Evolutionary conservation across 2,113 vertebrate genomes (phyloP), one percentile per base, ranked within the genome.

Genomic region (Myxocyprinus asiaticus): DNA sequence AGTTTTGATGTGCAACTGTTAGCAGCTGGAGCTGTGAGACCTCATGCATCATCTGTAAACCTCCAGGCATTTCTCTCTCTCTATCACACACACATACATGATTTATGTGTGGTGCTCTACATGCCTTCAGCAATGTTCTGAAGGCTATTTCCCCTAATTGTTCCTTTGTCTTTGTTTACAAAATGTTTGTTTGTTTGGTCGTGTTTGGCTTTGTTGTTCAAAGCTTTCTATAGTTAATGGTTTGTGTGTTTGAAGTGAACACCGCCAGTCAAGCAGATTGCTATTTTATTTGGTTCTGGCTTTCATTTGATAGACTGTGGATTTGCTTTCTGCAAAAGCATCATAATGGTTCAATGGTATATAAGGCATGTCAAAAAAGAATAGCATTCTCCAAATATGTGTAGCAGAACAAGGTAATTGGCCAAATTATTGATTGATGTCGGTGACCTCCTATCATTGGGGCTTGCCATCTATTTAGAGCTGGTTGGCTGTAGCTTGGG

Each of bases 181-280:
- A 65, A 79, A 79, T 79, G 78, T 72, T 78, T 44, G 62, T 65
- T 80, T 80, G 69, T 66, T 73, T 50, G n/a, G 43, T 65, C 10
- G 78, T 74, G 62, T 66, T 79, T 64, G 59, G 69, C 77, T 79
- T 71, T 74, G 61, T 74, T 80, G 69, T 80, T 80, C 70, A 80
- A 80, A 80, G 78, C 70, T 33, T 33, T 64, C 53, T 66, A 73
- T 66, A 48, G 65, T 33, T 71, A 66, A 73, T 73, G 64, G 51
- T 67, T 74, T 48, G 78, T 42, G 62, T 80, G 78, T 80, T 74
- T 74, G 70, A 80, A 67, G 78, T 67, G 50, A 42, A 43, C 11
- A 6, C 5, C 9, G 33, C 64, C 48, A 80, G 69, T 47, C 11
- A 43, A 58, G 53, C 45, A 42, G 69, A 73, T 80, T 74, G 62